Percentiles rank a stretch among this genome's conserved stretches.
These are phyloP conservation scores for Neostethus bicornis DNA, from an alignment of 2,797 vertebrate species.

Conservation along the genomic window DNA sequence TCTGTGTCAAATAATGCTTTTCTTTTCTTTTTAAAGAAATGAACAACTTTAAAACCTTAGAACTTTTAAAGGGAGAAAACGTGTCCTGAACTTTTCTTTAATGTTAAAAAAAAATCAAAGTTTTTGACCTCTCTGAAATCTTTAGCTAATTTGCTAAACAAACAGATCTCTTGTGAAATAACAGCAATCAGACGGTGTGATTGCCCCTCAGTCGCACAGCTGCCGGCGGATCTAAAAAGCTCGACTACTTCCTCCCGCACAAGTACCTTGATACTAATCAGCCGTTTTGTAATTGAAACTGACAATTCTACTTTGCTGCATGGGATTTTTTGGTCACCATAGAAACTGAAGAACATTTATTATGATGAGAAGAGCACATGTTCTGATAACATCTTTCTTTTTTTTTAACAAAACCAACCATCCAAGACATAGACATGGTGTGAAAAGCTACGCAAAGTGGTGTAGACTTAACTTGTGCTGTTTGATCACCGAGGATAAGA, in stretches of 20 bases:
- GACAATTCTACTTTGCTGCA: constrained; percentile 54
- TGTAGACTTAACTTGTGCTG: constrained; percentile 4
- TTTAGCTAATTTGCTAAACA: constrained; percentile 63
- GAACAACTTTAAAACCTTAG: not conserved
- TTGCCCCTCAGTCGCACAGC: constrained; percentile 75
- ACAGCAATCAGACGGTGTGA: constrained; percentile 77
- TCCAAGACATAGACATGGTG: constrained; percentile 17
- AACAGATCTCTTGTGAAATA: constrained; percentile 67
- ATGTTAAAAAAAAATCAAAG: constrained; percentile 26
- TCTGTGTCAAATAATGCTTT: not conserved
- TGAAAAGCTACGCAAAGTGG: constrained; percentile 5
- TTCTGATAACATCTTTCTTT: constrained; percentile 47
- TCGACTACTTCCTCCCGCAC: constrained; percentile 76
- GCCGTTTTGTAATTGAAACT: constrained; percentile 75
- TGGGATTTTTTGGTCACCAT: constrained; percentile 64
- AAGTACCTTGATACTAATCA: constrained; percentile 83
- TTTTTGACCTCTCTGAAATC: constrained; percentile 51
- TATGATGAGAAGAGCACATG: constrained; percentile 43
- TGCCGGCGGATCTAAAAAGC: constrained; percentile 73
- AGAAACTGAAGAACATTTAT: constrained; percentile 67
- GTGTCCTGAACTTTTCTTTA: constrained; percentile 42
- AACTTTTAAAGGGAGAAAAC: constrained; percentile 3
- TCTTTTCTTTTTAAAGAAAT: not conserved
- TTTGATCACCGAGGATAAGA: not conserved
- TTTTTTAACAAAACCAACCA: constrained; percentile 45